Evolutionary conservation across 92 coral and sea anemone species (phyloP).

Genomic region (Phenganax stokvisi): DNA sequence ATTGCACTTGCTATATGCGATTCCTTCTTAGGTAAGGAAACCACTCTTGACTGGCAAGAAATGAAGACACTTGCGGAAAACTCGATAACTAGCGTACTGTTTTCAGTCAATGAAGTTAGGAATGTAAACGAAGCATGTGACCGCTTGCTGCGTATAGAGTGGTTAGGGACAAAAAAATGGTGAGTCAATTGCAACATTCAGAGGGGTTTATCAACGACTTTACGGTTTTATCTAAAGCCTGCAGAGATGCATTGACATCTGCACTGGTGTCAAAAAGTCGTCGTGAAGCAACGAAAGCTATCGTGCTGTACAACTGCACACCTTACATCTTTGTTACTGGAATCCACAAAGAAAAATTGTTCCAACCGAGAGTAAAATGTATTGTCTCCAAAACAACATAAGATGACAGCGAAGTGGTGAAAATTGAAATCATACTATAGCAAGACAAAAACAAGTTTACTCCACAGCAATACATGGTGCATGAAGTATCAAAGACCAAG

Average conservation of each 20-base stretch:
- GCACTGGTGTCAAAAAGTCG: not conserved
- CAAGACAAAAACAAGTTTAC: too few relatives aligned
- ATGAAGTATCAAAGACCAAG: too few relatives aligned
- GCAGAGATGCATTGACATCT: not conserved
- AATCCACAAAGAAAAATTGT: not conserved
- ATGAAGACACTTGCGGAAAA: not conserved
- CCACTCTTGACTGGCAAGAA: not conserved
- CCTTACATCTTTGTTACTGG: not conserved
- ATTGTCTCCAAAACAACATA: too few relatives aligned
- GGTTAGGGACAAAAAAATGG: not conserved
- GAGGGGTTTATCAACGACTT: not conserved
- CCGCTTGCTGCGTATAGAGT: not conserved
- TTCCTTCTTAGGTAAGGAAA: not conserved
- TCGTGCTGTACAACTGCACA: not conserved
- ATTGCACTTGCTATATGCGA: not conserved
- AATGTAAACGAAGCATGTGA: not conserved
- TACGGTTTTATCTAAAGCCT: not conserved
- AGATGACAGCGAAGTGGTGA: too few relatives aligned
- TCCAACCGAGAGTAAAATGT: not conserved
- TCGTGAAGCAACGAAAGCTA: not conserved
- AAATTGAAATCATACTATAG: too few relatives aligned
- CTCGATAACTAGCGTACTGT: not conserved
- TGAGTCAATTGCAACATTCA: not conserved
- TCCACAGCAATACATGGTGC: too few relatives aligned
- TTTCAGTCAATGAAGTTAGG: not conserved